Conservation (phyloP, 2,113 vertebrate species). For the Excalfactoria chinensis region DNA sequence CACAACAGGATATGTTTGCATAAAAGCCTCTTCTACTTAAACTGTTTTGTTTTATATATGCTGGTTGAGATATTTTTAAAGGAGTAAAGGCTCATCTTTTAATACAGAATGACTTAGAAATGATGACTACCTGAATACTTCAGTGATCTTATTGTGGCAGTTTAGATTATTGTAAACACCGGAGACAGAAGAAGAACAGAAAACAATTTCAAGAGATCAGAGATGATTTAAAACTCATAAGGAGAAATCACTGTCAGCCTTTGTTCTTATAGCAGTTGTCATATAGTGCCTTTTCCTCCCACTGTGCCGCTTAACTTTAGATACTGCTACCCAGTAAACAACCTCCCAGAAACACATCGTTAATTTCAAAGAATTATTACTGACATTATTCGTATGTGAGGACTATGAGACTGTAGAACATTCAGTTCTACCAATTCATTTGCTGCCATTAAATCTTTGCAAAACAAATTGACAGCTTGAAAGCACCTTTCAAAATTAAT, state of each 20-base stretch:
- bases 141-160: constrained; percentile 62
- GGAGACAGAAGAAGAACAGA: constrained; percentile 50
- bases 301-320: constrained; percentile 34
- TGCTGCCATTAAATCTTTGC: constrained; percentile 31
- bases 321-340: constrained; percentile 66
- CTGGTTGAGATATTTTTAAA: constrained; percentile 58
- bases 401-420: constrained; percentile 45
- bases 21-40: constrained; percentile 57
- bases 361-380: constrained; percentile 65
- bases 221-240: constrained; percentile 75
- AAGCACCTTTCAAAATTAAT: constrained; percentile 34
- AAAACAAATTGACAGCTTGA: constrained; percentile 26
- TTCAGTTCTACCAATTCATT: constrained; percentile 46
- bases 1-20: constrained; percentile 25
- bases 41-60: constrained; percentile 56
- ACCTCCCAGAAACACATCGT: constrained; percentile 47
- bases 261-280: constrained; percentile 44
- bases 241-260: constrained; percentile 67
- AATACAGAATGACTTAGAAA: constrained; percentile 66
- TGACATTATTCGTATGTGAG: constrained; percentile 43
- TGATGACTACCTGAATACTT: constrained; percentile 61
- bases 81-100: constrained; percentile 62
- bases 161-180: constrained; percentile 70
- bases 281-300: constrained; percentile 41
- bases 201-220: constrained; percentile 73